phyloP scores from a whole-genome alignment of 2,797 vertebrate genomes.

The Pristis pectinata region DNA sequence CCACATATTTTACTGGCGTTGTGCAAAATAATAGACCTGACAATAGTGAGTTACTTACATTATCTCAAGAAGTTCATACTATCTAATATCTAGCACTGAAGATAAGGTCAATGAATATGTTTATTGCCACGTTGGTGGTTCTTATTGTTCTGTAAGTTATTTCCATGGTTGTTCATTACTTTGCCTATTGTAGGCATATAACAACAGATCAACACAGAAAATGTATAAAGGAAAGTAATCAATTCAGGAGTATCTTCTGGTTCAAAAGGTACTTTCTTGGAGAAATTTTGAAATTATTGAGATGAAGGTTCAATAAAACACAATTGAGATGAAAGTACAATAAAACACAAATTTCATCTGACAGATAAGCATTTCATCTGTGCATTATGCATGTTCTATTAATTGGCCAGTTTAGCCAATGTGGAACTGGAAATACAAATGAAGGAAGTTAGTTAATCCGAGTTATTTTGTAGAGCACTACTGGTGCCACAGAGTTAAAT shows the following conservation, averaged over 20 bases:
- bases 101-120: background rate
- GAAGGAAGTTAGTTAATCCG: no score
- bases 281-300: background rate
- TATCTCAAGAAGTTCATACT: background rate
- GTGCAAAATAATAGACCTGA: background rate
- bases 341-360: no score
- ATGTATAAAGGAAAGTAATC: background rate
- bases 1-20: background rate
- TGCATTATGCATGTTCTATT: no score
- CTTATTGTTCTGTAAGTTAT: background rate
- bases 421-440: no score
- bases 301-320: no score
- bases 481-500: no score
- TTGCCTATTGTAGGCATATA: background rate
- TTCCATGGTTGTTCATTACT: background rate
- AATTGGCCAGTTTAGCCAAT: no score
- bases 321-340: no score
- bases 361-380: no score
- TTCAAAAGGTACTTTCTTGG: background rate
- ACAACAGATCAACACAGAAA: background rate
- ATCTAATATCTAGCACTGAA: background rate
- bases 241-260: background rate
- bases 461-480: no score
- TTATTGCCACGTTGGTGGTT: background rate
- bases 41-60: background rate